phyloP scores from a whole-genome alignment of 2,888 invertebrate species.

The Steromphala cineraria region DNA sequence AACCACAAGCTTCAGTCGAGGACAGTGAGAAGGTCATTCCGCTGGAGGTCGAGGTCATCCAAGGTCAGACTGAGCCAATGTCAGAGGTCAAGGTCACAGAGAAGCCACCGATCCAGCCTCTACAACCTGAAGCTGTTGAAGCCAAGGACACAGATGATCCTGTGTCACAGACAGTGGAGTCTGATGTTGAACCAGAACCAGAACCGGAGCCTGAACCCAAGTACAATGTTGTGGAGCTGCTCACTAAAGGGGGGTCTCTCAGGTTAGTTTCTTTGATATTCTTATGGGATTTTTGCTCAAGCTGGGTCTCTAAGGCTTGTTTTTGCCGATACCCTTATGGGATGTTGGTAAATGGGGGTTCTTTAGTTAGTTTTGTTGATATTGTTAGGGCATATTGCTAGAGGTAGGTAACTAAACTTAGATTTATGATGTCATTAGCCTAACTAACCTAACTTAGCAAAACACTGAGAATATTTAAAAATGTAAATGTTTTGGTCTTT shows the following conservation, averaged over 20 bases:
- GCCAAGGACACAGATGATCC: conserved; percentile 22
- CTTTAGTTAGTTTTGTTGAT: not conserved
- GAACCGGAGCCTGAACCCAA: conserved; percentile 53
- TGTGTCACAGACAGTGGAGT: conserved; percentile 19
- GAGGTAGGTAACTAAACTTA: too few species aligned
- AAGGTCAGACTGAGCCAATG: conserved; percentile 36
- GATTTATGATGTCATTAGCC: too few species aligned
- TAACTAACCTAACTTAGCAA: too few species aligned
- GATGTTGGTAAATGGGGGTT: too few species aligned
- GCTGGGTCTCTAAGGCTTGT: too few species aligned
- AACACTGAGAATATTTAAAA: too few species aligned
- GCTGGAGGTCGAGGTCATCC: not conserved
- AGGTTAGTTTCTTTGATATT: conserved; percentile 47
- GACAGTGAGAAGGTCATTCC: conserved; percentile 21
- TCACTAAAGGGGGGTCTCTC: conserved; percentile 68
- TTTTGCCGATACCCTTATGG: too few species aligned
- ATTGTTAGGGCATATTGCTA: too few species aligned
- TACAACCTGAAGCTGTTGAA: conserved; percentile 23
- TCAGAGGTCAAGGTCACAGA: conserved; percentile 21
- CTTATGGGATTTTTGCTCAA: too few species aligned
- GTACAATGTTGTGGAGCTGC: conserved; percentile 68
- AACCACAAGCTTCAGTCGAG: not conserved
- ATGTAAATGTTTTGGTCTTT: too few species aligned
- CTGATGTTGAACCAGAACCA: conserved; percentile 20
- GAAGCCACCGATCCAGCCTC: not conserved